Percentiles rank a stretch among this genome's conserved stretches.
Conservation (phyloP, 2,113 vertebrate genomes). For the Mobula hypostoma region DNA sequence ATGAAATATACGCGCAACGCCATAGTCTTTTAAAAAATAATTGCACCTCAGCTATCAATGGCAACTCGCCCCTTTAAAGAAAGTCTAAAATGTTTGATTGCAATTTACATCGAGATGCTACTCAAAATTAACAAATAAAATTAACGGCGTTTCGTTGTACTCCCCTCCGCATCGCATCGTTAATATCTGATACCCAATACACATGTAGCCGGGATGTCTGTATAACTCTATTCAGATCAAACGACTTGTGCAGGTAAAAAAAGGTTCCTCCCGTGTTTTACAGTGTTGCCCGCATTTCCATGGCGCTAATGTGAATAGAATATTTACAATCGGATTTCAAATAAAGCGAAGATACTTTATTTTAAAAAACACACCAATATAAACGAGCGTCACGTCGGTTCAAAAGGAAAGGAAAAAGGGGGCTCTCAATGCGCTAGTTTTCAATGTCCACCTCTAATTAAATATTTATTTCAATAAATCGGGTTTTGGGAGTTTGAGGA, state of each 20-base stretch:
- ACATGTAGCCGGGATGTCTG: too few relatives aligned
- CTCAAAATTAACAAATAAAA: not conserved
- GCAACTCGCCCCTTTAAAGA: not conserved
- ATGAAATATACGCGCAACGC: too few relatives aligned
- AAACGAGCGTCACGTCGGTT: not conserved
- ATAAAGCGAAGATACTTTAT: too few relatives aligned
- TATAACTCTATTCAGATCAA: not conserved
- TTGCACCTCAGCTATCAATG: not conserved
- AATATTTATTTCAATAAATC: not conserved
- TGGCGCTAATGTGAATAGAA: too few relatives aligned
- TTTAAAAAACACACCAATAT: not conserved
- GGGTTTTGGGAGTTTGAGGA: not conserved
- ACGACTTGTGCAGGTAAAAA: not conserved
- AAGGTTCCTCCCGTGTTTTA: not conserved
- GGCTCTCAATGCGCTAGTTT: not conserved
- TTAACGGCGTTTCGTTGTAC: not conserved
- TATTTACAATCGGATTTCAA: not conserved
- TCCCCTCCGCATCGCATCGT: not conserved
- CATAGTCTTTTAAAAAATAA: too few relatives aligned
- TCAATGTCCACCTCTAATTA: not conserved
- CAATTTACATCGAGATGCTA: not conserved
- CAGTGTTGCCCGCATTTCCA: not conserved
- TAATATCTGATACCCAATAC: not conserved
- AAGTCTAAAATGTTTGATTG: not conserved
- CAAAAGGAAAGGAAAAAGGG: not conserved